phyloP scores from a whole-genome alignment of 2,113 vertebrate species.

The Festucalex cinctus region DNA sequence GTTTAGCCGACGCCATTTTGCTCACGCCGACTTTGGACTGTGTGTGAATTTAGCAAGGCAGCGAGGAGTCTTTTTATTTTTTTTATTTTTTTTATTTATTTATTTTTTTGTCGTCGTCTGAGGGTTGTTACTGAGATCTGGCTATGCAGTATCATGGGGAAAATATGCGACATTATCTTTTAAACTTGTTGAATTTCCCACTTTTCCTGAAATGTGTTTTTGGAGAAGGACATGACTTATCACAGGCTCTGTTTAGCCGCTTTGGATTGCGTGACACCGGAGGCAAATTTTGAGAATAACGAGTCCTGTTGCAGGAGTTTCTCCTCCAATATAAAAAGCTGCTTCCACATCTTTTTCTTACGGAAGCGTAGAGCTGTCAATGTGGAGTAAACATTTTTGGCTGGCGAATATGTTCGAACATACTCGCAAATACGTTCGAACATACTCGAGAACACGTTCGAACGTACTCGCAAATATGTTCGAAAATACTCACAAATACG shows the following conservation, averaged over 20 bases:
- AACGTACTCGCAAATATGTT: no score
- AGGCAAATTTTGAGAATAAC: background rate
- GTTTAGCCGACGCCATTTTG: constrained; percentile 24
- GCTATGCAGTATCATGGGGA: background rate
- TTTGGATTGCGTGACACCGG: background rate
- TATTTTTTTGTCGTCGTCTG: no score
- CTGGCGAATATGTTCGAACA: no score
- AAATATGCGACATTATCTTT: constrained; percentile 5
- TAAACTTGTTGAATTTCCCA: constrained; percentile 16
- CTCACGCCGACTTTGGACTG: constrained; percentile 17
- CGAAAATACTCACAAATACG: no score
- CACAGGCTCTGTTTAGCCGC: background rate
- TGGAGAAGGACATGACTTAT: background rate
- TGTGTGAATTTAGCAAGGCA: constrained; percentile 11
- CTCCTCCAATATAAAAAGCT: background rate
- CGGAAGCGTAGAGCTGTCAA: no score
- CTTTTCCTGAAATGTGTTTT: background rate
- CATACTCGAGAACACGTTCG: no score
- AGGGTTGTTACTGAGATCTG: constrained; percentile 17
- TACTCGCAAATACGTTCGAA: no score
- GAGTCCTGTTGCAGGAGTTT: background rate
- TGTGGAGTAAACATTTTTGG: no score
- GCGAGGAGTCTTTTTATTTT: constrained; percentile 9
- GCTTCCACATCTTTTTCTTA: background rate
- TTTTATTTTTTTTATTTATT: no score